Evolutionary conservation across 2,797 vertebrate genomes (phyloP).

Genomic region (Sardinella longiceps): DNA sequence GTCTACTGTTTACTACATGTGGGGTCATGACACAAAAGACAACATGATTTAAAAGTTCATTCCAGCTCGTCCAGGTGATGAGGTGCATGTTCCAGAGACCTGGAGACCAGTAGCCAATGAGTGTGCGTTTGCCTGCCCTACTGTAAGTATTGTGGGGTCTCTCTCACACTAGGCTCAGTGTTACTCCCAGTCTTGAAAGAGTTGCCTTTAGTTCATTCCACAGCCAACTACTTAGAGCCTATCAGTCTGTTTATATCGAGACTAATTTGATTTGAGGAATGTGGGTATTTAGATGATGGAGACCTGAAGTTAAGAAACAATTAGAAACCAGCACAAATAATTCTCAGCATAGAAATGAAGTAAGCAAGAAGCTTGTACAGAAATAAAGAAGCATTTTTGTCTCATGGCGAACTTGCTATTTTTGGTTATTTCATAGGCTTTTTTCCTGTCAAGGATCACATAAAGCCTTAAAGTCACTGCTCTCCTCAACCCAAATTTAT

Average conservation of each 20-base stretch:
- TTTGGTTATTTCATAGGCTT: not conserved
- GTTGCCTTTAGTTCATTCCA: not conserved
- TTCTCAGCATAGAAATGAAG: not conserved
- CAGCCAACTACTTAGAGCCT: not conserved
- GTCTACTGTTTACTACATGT: not conserved
- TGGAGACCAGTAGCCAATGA: not conserved
- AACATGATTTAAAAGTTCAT: conserved; percentile 26
- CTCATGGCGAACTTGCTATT: not conserved
- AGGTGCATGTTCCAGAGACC: not conserved
- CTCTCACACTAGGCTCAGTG: not conserved
- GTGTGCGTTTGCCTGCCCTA: not conserved
- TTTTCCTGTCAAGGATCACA: not conserved
- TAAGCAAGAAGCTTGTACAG: not conserved
- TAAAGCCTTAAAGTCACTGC: not conserved
- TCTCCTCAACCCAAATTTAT: not conserved
- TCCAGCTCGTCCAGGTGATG: not conserved
- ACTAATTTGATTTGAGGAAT: conserved; percentile 18
- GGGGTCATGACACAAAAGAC: conserved; percentile 15
- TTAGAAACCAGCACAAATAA: not conserved
- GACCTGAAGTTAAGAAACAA: not conserved
- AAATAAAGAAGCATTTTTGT: not conserved
- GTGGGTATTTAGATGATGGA: not conserved
- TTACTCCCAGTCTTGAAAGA: not conserved
- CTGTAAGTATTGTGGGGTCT: not conserved
- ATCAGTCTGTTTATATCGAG: not conserved